Conservation (phyloP, 2,797 vertebrate genomes). For the Bradypodion ventrale region DNA sequence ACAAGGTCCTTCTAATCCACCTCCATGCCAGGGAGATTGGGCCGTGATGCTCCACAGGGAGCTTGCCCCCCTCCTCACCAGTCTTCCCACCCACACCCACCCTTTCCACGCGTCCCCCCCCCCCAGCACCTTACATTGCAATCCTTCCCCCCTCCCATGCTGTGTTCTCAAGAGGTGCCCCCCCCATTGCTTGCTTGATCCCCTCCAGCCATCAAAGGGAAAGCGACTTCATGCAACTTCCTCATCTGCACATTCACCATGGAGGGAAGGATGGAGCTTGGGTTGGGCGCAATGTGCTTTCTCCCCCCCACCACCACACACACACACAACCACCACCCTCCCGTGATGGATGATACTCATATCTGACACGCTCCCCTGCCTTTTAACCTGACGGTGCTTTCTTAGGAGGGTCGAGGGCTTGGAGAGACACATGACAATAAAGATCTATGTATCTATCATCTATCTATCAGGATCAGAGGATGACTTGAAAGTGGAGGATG, state of each 20-base stretch:
- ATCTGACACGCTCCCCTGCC: neutral
- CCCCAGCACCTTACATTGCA: too few relatives aligned
- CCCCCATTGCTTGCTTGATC: neutral
- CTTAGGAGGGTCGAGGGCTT: neutral
- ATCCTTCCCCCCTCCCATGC: too few relatives aligned
- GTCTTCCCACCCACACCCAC: too few relatives aligned
- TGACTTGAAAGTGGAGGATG: too few relatives aligned
- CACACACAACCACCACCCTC: too few relatives aligned
- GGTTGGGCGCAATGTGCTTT: neutral
- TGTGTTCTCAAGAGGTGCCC: too few relatives aligned
- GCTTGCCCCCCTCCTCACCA: neutral
- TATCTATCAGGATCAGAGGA: too few relatives aligned
- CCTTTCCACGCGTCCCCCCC: neutral
- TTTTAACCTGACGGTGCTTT: neutral
- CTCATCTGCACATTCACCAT: neutral
- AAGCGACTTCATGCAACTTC: conserved; percentile 30
- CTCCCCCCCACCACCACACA: fast-evolving
- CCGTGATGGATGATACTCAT: neutral
- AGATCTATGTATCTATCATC: too few relatives aligned
- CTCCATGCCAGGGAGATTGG: neutral
- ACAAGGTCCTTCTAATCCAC: neutral
- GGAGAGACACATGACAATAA: too few relatives aligned
- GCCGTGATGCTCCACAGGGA: neutral
- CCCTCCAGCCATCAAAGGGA: neutral
- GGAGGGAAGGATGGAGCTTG: neutral